phyloP scores from a whole-genome alignment of 2,888 invertebrate genomes.

The Synergus umbraculus region DNA sequence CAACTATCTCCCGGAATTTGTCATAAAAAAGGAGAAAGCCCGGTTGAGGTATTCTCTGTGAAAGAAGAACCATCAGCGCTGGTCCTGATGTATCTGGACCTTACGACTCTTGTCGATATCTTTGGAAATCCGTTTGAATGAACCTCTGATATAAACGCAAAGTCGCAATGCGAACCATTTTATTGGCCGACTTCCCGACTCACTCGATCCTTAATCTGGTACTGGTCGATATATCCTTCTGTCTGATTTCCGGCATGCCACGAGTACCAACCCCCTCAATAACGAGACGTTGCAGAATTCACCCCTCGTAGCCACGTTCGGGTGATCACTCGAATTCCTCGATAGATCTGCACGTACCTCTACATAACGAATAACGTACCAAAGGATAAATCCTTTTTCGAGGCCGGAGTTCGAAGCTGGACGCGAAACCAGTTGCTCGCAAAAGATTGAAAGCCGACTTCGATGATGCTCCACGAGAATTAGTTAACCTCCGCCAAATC shows the following conservation, averaged over 20 bases:
- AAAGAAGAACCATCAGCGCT: conserved; percentile 4
- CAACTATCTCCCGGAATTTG: conserved; percentile 28
- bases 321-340: conserved; percentile 28
- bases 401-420: conserved; percentile 4
- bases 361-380: conserved; percentile 7
- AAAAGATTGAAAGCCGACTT: conserved; percentile 33
- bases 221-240: conserved; percentile 33
- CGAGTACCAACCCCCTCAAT: conserved; percentile 7
- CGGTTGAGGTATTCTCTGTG: background rate
- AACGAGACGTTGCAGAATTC: conserved; percentile 31
- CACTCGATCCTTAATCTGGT: conserved; percentile 30
- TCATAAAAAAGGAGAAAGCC: conserved; percentile 30
- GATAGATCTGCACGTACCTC: conserved; percentile 28
- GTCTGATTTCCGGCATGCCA: conserved; percentile 33
- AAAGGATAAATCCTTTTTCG: conserved; percentile 27
- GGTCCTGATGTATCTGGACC: conserved; percentile 24
- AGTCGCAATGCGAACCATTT: conserved; percentile 46
- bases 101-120: conserved; percentile 24
- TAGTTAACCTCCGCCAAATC: conserved; percentile 37
- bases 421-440: conserved; percentile 37
- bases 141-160: conserved; percentile 40
- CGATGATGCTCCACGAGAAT: conserved; percentile 22
- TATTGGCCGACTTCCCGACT: conserved; percentile 44
- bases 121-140: conserved; percentile 21
- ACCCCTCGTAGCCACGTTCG: conserved; percentile 15